Conservation (phyloP, 1,140 invertebrate genomes). For the Tetragonula clypearis region DNA sequence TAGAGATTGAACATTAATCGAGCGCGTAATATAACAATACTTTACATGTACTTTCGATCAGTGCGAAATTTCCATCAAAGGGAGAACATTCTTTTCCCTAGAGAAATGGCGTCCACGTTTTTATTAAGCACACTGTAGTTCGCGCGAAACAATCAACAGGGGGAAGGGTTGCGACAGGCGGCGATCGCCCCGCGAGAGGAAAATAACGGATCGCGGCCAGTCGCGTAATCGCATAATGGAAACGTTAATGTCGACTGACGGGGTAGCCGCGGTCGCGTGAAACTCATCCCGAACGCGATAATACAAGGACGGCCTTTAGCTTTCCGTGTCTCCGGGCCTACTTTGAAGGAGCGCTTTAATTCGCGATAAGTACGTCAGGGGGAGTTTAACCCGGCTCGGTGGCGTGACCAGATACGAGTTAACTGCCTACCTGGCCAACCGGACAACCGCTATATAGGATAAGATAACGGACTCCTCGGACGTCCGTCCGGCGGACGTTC, state of each 20-base stretch:
- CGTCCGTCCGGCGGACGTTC: constrained; percentile 38
- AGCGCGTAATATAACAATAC: no score
- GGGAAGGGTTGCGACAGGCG: no score
- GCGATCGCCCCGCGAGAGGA: not conserved
- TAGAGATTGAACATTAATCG: no score
- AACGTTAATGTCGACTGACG: constrained; percentile 66
- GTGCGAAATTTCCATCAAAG: no score
- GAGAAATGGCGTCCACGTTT: no score
- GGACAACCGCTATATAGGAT: constrained; percentile 58
- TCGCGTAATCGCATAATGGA: constrained; percentile 59
- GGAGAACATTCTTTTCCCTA: no score
- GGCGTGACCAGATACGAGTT: constrained; percentile 69
- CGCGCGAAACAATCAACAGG: not conserved
- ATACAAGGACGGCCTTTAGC: constrained; percentile 57
- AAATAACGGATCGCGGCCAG: not conserved
- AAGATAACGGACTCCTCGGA: constrained; percentile 59
- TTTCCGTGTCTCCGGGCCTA: constrained; percentile 63
- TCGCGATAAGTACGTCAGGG: constrained; percentile 49
- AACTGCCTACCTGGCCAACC: constrained; percentile 46
- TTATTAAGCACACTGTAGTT: no score
- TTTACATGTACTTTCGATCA: no score
- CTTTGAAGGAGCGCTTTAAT: constrained; percentile 59
- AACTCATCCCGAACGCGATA: constrained; percentile 61
- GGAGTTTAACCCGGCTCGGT: constrained; percentile 48
- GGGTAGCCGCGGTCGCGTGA: constrained; percentile 52